Evolutionary conservation across 1,140 invertebrate genomes (phyloP), one percentile per base, ranked within the genome.

Genomic region (Danaus plexippus): DNA sequence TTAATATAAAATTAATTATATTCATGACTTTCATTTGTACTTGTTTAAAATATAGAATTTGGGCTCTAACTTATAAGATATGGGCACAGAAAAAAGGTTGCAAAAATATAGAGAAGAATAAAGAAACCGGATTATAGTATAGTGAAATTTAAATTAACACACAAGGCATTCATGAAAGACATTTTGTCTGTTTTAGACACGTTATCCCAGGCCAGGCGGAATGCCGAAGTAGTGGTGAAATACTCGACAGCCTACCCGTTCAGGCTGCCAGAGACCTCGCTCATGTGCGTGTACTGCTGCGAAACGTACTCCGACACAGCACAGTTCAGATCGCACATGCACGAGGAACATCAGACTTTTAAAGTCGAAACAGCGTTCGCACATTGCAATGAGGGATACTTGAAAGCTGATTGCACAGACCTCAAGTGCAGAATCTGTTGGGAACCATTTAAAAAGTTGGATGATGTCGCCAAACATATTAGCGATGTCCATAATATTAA

Each of bases 111-210:
- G 22, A 32, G 22, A 32, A 32, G 22, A 32, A 6, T 32, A 32
- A 32, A 32, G 22, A 4, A 32, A 32, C 22, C 22, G 22, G 22
- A 32, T 32, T 32, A 32, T 32, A 32, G 22, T 32, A 7, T 7
- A 32, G 2, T 6, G 22, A 32, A 32, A 32, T 32, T 32, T 3
- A 32, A 32, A 32, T 32, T 32, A 32, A 7, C 22, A n/a, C 32
- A 50, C 11, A 44, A 47, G 55, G 44, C 59, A 63, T 61, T 71
- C 57, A 66, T 57, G 59, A 51, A 52, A 59, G 66, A 54, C 64
- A 67, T 80, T 77, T 76, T 76, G 72, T 80, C 66, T 80, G 75
- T 80, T 80, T 59, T 80, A 80, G 77, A 75, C 62, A 54, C 52
- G 58, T 54, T 69, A 59, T 54, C 54, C 43, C 46, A 60, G 53